phyloP scores from a whole-genome alignment of 2,888 invertebrate species.

The Pristionchus fissidentatus region DNA sequence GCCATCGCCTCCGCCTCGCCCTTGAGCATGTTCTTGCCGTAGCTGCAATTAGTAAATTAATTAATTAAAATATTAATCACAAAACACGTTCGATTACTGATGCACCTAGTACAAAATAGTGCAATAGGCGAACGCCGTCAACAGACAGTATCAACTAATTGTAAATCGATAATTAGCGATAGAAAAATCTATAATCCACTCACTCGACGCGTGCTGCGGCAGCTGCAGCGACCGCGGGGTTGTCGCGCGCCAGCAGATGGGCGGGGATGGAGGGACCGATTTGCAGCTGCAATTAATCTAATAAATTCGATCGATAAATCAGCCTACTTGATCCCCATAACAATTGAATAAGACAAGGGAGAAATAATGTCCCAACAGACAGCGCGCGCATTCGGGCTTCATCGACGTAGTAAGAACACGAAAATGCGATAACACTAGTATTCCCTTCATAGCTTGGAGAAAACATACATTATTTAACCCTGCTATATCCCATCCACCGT shows the following conservation, averaged over 20 bases:
- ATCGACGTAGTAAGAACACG: too few relatives aligned
- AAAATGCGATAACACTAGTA: too few relatives aligned
- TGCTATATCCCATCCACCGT: background rate
- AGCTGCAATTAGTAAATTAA: slow-evolving; percentile 56
- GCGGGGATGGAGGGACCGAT: slow-evolving; percentile 64
- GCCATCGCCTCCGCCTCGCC: slow-evolving; percentile 99
- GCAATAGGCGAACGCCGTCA: background rate
- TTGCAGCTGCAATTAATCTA: slow-evolving; percentile 1
- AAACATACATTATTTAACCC: background rate
- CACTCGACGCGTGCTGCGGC: slow-evolving; percentile 53
- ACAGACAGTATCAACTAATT: background rate
- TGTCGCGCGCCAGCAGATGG: slow-evolving; percentile 53
- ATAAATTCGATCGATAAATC: background rate
- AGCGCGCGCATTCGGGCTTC: background rate
- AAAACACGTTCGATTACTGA: slow-evolving; percentile 9
- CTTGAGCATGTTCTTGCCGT: slow-evolving; percentile 87
- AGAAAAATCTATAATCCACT: slow-evolving; percentile 45
- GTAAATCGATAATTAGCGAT: too few relatives aligned
- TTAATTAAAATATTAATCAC: background rate
- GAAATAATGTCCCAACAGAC: too few relatives aligned
- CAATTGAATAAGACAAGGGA: too few relatives aligned
- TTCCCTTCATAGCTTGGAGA: too few relatives aligned
- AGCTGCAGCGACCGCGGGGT: slow-evolving; percentile 44
- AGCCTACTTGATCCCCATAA: too few relatives aligned
- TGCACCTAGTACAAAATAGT: background rate